These are phyloP conservation scores for Ammospiza maritima DNA, from an alignment of 2,797 vertebrate species.

Conservation along the genomic window DNA sequence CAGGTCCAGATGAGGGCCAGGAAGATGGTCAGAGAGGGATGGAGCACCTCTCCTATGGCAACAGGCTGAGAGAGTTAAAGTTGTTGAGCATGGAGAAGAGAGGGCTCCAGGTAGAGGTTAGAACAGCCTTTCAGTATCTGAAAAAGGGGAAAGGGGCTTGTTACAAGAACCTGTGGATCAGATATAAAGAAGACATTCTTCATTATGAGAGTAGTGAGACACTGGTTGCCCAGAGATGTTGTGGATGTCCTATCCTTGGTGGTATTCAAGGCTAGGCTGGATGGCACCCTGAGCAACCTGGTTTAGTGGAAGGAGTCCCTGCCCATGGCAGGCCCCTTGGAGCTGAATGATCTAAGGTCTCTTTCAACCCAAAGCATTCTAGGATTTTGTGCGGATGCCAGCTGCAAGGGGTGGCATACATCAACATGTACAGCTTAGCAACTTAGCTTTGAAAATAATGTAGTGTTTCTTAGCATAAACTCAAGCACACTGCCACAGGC, in stretches of 20 bases:
- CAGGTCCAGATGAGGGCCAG: accelerated
- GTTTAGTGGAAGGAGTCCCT: neutral
- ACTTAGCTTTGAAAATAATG: neutral
- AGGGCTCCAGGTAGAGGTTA: neutral
- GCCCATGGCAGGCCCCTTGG: neutral
- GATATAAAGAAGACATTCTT: neutral
- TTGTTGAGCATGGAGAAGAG: neutral
- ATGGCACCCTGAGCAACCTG: neutral
- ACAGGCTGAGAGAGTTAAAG: neutral
- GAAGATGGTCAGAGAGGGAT: neutral
- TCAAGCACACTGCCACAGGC: neutral
- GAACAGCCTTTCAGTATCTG: neutral
- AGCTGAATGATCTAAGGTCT: neutral
- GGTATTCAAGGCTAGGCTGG: neutral
- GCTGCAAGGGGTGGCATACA: neutral
- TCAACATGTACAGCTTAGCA: neutral
- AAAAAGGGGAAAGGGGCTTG: neutral
- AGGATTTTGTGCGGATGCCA: neutral
- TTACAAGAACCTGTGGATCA: neutral
- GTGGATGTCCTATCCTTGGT: no score
- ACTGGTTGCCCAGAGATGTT: neutral
- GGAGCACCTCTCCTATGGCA: neutral
- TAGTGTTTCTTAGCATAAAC: neutral
- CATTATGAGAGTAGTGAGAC: neutral
- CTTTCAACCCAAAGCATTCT: neutral